Evolutionary conservation across 1,140 invertebrate species (phyloP).

Genomic region (Lepidurus packardi): DNA sequence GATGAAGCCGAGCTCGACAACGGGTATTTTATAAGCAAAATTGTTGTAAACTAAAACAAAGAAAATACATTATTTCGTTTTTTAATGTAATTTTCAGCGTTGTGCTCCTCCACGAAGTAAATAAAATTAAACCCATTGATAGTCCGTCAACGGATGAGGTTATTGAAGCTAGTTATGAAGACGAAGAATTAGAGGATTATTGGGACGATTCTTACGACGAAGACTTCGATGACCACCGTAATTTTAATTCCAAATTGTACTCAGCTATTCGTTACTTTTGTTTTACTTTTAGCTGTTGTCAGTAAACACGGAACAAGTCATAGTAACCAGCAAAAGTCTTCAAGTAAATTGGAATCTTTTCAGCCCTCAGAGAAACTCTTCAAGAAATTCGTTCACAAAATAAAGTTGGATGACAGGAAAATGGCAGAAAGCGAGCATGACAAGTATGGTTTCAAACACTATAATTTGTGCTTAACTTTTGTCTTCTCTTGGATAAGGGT

Average conservation of each 20-base stretch:
- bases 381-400: slow-evolving; percentile 70
- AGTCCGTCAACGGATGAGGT: not conserved
- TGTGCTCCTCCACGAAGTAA: not conserved
- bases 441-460: slow-evolving; percentile 40
- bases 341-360: slow-evolving; percentile 59
- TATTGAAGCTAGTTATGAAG: slow-evolving; percentile 25
- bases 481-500: slow-evolving; percentile 47
- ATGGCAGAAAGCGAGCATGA: slow-evolving; percentile 58
- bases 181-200: slow-evolving; percentile 39
- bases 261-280: slow-evolving; percentile 40
- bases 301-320: slow-evolving; percentile 34
- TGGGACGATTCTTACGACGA: slow-evolving; percentile 40
- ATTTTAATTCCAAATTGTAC: slow-evolving; percentile 32
- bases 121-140: slow-evolving; percentile 6
- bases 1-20: slow-evolving; percentile 24
- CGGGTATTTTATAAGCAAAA: not conserved
- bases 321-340: slow-evolving; percentile 30
- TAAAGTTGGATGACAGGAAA: slow-evolving; percentile 78
- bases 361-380: slow-evolving; percentile 76
- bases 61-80: no score
- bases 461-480: slow-evolving; percentile 35
- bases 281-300: slow-evolving; percentile 30
- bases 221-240: slow-evolving; percentile 41
- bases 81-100: not conserved
- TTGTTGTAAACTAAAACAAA: not conserved